Conservation (phyloP, 2,888 invertebrate species). For the Didymodactylos carnosus region DNA sequence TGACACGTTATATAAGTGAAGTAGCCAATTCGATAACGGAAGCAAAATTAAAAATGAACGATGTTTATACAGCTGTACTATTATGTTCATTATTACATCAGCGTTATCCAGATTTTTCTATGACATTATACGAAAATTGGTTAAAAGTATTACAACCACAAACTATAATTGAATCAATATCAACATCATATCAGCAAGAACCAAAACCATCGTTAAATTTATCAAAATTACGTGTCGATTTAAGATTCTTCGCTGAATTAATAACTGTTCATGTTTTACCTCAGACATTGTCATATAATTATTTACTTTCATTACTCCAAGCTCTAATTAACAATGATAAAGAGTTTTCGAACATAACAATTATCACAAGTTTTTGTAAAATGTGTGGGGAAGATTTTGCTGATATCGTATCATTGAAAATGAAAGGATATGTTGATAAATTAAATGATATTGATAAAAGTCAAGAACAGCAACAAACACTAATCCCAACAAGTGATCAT, state of each 20-base stretch:
- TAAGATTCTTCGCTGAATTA: slow-evolving; percentile 78
- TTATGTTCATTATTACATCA: slow-evolving; percentile 68
- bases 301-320: slow-evolving; percentile 55
- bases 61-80: slow-evolving; percentile 65
- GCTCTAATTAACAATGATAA: slow-evolving; percentile 74
- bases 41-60: slow-evolving; percentile 84
- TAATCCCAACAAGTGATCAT: slow-evolving; percentile 44
- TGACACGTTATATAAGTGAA: slow-evolving; percentile 11
- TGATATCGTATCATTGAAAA: slow-evolving; percentile 39
- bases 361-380: slow-evolving; percentile 74
- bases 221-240: slow-evolving; percentile 70
- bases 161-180: not conserved
- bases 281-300: slow-evolving; percentile 60
- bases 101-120: slow-evolving; percentile 70
- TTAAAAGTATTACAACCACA: slow-evolving; percentile 59
- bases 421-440: slow-evolving; percentile 2
- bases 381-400: slow-evolving; percentile 94
- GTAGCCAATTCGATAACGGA: slow-evolving; percentile 42
- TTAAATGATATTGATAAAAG: not conserved
- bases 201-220: too few relatives aligned
- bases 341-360: slow-evolving; percentile 73
- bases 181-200: too few relatives aligned
- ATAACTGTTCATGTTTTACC: slow-evolving; percentile 27
- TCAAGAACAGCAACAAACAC: too few relatives aligned
- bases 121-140: slow-evolving; percentile 74